Evolutionary conservation across 2,113 vertebrate genomes (phyloP).

Genomic region (Muscicapa adusta): DNA sequence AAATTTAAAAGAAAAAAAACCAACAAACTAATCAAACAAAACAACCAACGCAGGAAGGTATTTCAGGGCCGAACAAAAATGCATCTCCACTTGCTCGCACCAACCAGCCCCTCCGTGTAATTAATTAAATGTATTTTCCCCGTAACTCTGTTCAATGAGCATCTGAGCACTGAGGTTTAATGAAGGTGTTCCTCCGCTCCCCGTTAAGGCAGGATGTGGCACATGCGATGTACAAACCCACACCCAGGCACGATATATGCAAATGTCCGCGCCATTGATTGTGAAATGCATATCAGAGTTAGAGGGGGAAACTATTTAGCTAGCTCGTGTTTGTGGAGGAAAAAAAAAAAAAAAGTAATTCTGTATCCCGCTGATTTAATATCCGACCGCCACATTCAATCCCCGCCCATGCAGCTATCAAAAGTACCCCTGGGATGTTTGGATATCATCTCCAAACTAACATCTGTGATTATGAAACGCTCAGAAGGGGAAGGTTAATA

Average conservation of each 20-base stretch:
- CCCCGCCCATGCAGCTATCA: conserved; percentile 35
- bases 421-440: conserved; percentile 50
- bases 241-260: conserved; percentile 29
- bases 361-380: conserved; percentile 67
- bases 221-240: neutral
- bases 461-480: conserved; percentile 30
- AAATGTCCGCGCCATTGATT: neutral
- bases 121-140: neutral
- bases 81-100: neutral
- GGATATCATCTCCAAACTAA: conserved; percentile 65
- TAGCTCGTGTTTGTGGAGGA: neutral
- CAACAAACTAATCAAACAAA: neutral
- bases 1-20: fast-evolving
- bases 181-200: neutral
- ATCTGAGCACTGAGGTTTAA: neutral
- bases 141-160: neutral
- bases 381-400: conserved; percentile 50
- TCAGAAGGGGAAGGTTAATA: conserved; percentile 43
- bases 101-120: neutral
- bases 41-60: neutral
- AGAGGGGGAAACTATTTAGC: neutral
- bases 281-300: conserved; percentile 37
- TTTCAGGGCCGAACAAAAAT: neutral
- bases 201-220: neutral
- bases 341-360: conserved; percentile 35